Evolutionary conservation across 2,888 invertebrate species (phyloP).

Genomic region (Helobdella robusta): DNA sequence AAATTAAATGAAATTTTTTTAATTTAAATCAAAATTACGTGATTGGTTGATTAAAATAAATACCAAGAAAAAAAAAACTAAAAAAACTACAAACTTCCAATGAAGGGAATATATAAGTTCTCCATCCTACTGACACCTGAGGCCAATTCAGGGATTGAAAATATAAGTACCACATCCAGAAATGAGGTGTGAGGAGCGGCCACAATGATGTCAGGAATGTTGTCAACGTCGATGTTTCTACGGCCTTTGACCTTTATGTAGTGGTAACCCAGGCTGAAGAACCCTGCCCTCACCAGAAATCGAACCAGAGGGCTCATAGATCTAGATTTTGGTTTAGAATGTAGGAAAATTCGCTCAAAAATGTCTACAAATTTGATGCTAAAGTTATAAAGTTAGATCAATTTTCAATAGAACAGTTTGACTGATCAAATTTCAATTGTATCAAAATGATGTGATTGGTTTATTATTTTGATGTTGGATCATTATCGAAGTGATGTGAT

Average conservation of each 20-base stretch:
- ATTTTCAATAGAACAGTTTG: background rate
- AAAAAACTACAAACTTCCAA: constrained; percentile 61
- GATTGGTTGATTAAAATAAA: no score
- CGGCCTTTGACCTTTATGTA: constrained; percentile 66
- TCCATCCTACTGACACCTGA: constrained; percentile 81
- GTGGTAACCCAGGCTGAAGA: constrained; percentile 72
- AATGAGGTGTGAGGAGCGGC: constrained; percentile 78
- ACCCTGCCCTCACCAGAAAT: constrained; percentile 53
- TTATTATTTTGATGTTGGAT: no score
- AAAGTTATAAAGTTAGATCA: background rate
- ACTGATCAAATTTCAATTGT: background rate
- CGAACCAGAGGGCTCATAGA: constrained; percentile 40
- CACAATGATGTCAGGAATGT: constrained; percentile 36
- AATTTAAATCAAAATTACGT: no score
- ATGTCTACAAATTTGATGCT: constrained; percentile 36
- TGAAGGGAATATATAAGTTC: constrained; percentile 68
- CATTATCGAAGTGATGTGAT: no score
- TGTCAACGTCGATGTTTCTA: constrained; percentile 18
- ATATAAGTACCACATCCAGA: constrained; percentile 70
- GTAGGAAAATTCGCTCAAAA: no score
- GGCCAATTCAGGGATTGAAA: constrained; percentile 69
- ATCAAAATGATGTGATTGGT: background rate
- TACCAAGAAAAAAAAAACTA: background rate
- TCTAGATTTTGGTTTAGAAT: no score
- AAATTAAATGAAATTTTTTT: no score